Percentiles rank a stretch among this genome's conserved stretches.
phyloP scores from a whole-genome alignment of 1,140 invertebrate species.

The Drosophila eugracilis region DNA sequence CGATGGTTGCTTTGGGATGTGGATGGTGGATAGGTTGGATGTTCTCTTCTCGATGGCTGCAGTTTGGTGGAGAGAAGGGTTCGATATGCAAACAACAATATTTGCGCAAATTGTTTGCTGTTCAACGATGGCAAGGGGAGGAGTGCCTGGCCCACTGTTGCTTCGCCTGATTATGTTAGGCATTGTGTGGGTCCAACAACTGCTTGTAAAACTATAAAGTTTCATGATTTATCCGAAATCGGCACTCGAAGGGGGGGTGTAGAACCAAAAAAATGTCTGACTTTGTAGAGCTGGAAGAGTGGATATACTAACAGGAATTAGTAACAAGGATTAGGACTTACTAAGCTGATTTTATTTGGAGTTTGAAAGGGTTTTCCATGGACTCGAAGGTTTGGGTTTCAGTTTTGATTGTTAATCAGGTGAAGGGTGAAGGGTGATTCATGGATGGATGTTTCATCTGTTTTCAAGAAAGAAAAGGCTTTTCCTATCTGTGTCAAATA shows the following conservation, averaged over 20 bases:
- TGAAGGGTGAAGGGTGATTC: too few species aligned
- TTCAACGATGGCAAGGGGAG: too few species aligned
- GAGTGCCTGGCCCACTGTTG: slow-evolving; percentile 60
- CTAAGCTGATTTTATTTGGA: too few species aligned
- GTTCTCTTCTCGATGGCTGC: too few species aligned
- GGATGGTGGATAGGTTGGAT: slow-evolving; percentile 1
- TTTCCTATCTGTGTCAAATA: too few species aligned
- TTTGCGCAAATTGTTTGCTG: slow-evolving; percentile 64
- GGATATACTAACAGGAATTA: not conserved
- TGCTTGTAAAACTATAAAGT: slow-evolving; percentile 62
- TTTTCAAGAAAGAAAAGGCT: too few species aligned
- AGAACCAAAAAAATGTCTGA: not conserved
- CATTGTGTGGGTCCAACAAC: slow-evolving; percentile 50
- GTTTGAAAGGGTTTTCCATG: too few species aligned
- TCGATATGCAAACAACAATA: slow-evolving; percentile 67
- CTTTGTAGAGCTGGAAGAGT: not conserved
- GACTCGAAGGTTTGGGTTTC: too few species aligned
- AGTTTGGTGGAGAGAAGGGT: slow-evolving; percentile 41
- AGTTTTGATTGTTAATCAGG: too few species aligned
- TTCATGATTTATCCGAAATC: slow-evolving; percentile 48
- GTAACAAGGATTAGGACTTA: too few species aligned
- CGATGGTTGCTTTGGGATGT: slow-evolving; percentile 11
- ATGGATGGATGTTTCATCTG: too few species aligned
- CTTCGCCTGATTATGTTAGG: slow-evolving; percentile 49
- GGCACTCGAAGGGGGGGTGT: too few species aligned